Base-by-base conservation (phyloP, 2,113 vertebrate genomes). In the Aspidoscelis tigris region DNA sequence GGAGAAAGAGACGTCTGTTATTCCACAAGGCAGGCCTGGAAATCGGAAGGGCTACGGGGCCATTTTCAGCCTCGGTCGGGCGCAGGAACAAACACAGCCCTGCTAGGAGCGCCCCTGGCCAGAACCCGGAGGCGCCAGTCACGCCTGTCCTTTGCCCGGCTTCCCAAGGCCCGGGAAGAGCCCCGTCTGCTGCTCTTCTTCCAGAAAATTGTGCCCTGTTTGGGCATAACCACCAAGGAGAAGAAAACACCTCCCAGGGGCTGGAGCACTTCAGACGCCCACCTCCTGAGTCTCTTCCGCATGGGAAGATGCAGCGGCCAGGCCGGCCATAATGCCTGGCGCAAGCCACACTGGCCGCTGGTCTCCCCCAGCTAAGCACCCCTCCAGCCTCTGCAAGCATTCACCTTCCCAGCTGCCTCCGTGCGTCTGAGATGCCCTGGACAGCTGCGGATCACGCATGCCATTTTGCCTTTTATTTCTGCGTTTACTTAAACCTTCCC, bases 21-120 rank as follows among this genome's bases (percentile, higher is more conserved):
- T 61, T 41, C 39, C 41, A 81, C 73, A 79, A 88, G 88, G 77
- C 83, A 88, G 74, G 16, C 20, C 22, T 66, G 83, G 88, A 50
- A 41, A 86, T 0, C 58, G 73, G 70, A 81, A 90, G 72, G 39
- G 81, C 39, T 61, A 53, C 14, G 0, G 55, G 83, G 58, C 78
- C 82, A 4, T 7, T 12, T 0, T 22, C 33, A 65, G 47, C 43
- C 72, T 76, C 71, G 53, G 26, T 11, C 80, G 55, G 53, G 75
- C 85, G 86, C 58, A 83, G 33, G 16, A 86, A 58, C 55, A 10
- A 9, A 74, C 44, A 61, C 70, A 5, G 9, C 22, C 41, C 70
- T 39, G 12, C 1, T 0, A 68, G 84, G 74, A 74, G 86, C 84
- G 72, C 71, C 39, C 58, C 4, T 11, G 55, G 76, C 47, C 2